These are phyloP conservation scores for Himalopsyche anomala DNA, from an alignment of 2,888 invertebrate genomes.

Conservation along the genomic window DNA sequence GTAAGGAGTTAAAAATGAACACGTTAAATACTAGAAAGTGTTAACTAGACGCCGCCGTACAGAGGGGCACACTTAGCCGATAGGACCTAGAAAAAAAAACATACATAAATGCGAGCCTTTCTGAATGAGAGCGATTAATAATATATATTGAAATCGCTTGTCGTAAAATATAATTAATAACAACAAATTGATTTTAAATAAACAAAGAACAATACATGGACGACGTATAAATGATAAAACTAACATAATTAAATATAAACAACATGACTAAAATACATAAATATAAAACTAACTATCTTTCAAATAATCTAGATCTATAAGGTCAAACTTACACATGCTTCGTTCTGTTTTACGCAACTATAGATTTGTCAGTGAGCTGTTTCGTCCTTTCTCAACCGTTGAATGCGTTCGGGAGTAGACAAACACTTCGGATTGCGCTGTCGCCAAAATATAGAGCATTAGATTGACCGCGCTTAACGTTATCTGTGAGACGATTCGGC, in stretches of 20 bases:
- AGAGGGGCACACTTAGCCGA: constrained; percentile 61
- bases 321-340: not conserved
- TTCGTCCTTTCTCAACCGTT: constrained; percentile 19
- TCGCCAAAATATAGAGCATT: constrained; percentile 38
- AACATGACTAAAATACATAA: constrained; percentile 31
- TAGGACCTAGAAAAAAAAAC: constrained; percentile 63
- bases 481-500: constrained; percentile 58
- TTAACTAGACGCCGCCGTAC: constrained; percentile 64
- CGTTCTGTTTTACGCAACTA: not conserved
- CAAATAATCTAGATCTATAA: constrained; percentile 28
- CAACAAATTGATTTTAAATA: constrained; percentile 60
- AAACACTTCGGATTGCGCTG: constrained; percentile 18
- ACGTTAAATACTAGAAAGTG: constrained; percentile 63
- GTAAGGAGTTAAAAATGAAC: constrained; percentile 59
- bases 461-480: constrained; percentile 52
- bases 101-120: constrained; percentile 59
- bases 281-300: not conserved
- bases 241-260: constrained; percentile 39
- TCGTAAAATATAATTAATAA: constrained; percentile 55
- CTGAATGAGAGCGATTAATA: constrained; percentile 49
- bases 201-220: constrained; percentile 66
- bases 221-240: constrained; percentile 49
- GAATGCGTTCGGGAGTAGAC: constrained; percentile 34
- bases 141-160: constrained; percentile 60
- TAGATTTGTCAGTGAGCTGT: constrained; percentile 1